phyloP scores from a whole-genome alignment of 2,113 vertebrate species.

The Chiloscyllium plagiosum region DNA sequence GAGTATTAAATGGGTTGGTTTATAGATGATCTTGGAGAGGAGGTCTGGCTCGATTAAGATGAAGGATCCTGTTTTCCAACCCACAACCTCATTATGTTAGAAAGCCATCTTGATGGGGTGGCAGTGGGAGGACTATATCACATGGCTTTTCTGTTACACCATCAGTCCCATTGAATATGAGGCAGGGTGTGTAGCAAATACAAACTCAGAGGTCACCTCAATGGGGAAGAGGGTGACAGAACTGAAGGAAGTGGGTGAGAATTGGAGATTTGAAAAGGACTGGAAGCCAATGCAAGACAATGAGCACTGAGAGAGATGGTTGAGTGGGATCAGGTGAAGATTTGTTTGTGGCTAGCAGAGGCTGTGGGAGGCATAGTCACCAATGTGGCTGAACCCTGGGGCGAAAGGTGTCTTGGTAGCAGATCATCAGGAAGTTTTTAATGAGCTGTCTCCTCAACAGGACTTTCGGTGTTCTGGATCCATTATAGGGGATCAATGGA shows the following conservation, averaged over 20 bases:
- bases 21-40: not conserved
- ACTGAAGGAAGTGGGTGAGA: not conserved
- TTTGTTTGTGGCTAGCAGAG: not conserved
- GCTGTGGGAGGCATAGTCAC: not conserved
- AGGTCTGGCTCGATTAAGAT: not conserved
- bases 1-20: not conserved
- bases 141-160: not conserved
- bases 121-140: not conserved
- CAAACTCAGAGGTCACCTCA: not conserved
- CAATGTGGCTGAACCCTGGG: not conserved
- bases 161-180: not conserved
- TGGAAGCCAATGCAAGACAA: not conserved
- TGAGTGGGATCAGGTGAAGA: not conserved
- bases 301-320: not conserved
- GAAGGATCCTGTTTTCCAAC: not conserved
- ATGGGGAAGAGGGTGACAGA: not conserved
- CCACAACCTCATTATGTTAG: not conserved
- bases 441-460: not conserved
- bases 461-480: slow-evolving; percentile 59
- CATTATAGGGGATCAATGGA: slow-evolving; percentile 62
- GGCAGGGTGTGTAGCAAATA: not conserved
- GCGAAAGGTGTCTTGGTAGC: not conserved
- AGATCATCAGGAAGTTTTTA: not conserved
- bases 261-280: not conserved
- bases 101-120: not conserved